Evolutionary conservation across 2,888 invertebrate genomes (phyloP), one percentile per base, ranked within the genome.

Genomic region (Orthonevra nobilis): DNA sequence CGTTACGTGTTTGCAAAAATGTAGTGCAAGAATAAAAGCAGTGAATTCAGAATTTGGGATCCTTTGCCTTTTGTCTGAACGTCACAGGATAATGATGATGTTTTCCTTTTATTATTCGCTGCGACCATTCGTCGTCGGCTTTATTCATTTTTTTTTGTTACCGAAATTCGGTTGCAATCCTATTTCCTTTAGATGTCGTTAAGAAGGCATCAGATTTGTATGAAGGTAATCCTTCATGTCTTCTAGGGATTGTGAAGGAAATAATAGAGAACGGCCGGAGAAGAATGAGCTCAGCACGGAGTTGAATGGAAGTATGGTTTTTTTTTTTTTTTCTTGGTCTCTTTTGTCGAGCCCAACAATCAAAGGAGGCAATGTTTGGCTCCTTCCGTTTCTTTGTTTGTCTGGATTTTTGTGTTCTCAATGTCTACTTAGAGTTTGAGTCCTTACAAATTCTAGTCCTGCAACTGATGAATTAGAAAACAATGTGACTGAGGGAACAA

Each of bases 381-480:
- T 79, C 66, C 61, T 79, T 79, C 79, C 79, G 79, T 79, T 73
- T 42, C 56, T 66, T 79, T 79, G 79, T 79, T 60, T 6, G n/a
- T 6, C 38, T 15, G 52, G 30, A 12, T 17, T 32, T 73, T 9
- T 19, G 28, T 50, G 44, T 23, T 30, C 5, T 58, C 19, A 15
- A 10, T 17, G 38, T 26, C 19, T 42, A 56, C 20, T 26, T 73
- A 30, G 36, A 54, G 9, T 42, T 6, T 10, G 28, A 46, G 10
- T 42, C n/a, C 66, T 61, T 68, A 56, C 48, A 44, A 34, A 40
- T 61, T 63, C 44, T 52, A 58, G 64, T 46, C 44, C 32, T 40
- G 17, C 26, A 20, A 38, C 72, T 34, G 63, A 64, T 60, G 44
- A 34, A 61, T 66, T 61, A 72, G 73, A 66, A 79, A 73, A 79